phyloP scores from a whole-genome alignment of 1,140 invertebrate genomes.

The Octopus bimaculoides region DNA sequence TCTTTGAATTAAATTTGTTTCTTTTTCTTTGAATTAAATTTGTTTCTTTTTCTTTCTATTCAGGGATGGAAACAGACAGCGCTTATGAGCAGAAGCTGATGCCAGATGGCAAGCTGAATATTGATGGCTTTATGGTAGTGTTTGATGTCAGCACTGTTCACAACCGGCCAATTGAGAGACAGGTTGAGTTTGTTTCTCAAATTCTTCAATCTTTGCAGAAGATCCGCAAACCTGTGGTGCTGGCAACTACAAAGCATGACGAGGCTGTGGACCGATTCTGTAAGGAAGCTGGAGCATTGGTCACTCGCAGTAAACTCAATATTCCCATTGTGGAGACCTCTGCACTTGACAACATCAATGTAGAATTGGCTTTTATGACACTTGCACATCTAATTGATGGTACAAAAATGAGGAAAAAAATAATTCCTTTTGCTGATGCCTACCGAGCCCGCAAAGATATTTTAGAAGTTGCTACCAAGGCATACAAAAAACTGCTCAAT shows the following conservation, averaged over 20 bases:
- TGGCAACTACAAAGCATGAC: conserved; percentile 96
- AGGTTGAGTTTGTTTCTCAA: conserved; percentile 51
- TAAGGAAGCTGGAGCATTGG: conserved; percentile 83
- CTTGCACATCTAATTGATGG: conserved; percentile 89
- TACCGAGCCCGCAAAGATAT: conserved; percentile 81
- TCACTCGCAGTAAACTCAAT: conserved; percentile 78
- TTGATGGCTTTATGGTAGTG: conserved; percentile 94
- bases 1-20: background rate
- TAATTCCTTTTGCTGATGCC: conserved; percentile 84
- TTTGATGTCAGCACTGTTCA: conserved; percentile 91
- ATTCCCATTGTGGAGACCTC: conserved; percentile 93
- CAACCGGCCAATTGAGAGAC: conserved; percentile 75
- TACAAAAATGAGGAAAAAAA: conserved; percentile 65
- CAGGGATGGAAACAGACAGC: conserved; percentile 72
- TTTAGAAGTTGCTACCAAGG: conserved; percentile 66
- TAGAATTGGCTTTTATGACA: conserved; percentile 89
- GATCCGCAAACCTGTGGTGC: conserved; percentile 87
- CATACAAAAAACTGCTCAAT: conserved; percentile 45
- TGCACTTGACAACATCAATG: conserved; percentile 94
- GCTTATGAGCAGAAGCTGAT: conserved; percentile 93
- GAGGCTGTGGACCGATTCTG: conserved; percentile 85
- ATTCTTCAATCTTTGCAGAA: conserved; percentile 53
- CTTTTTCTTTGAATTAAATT: conserved; percentile 3
- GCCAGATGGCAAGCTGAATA: conserved; percentile 87
- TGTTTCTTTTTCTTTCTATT: conserved; percentile 17